Percentiles rank a stretch among this genome's conserved stretches.
Evolutionary conservation across 2,113 vertebrate species (phyloP).

Genomic region (Melozone crissalis): DNA sequence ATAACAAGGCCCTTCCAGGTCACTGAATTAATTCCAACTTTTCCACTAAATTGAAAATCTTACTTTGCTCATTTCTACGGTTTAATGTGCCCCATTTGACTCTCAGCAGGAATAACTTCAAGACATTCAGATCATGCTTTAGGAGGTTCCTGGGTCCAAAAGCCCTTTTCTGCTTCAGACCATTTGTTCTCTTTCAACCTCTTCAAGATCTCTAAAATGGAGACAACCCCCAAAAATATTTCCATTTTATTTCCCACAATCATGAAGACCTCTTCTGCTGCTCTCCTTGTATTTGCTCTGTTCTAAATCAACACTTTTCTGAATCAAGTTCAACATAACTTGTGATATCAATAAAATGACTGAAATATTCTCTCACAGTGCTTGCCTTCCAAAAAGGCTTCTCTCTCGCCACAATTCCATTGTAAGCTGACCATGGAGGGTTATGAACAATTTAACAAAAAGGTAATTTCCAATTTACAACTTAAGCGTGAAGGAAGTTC

Average conservation of each 20-base stretch:
- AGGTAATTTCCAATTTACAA: neutral
- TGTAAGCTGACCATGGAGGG: neutral
- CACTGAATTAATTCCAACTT: neutral
- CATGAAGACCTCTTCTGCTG: neutral
- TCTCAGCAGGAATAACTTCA: neutral
- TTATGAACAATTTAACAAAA: neutral
- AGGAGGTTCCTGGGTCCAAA: neutral
- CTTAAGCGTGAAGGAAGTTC: neutral
- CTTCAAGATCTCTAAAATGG: neutral
- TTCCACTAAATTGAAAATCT: neutral
- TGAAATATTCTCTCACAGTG: neutral
- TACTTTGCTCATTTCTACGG: neutral
- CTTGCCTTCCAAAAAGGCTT: neutral
- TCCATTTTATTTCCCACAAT: neutral
- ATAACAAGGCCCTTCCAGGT: neutral
- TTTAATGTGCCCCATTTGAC: neutral
- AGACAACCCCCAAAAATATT: neutral
- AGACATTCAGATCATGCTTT: neutral
- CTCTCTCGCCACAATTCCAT: neutral
- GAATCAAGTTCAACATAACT: neutral
- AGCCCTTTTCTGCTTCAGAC: neutral
- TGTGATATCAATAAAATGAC: neutral
- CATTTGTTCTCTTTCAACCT: neutral
- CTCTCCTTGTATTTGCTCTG: neutral
- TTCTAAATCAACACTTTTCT: neutral